These are phyloP conservation scores for Synergus japonicus DNA, from an alignment of 2,888 invertebrate species.

Conservation along the genomic window DNA sequence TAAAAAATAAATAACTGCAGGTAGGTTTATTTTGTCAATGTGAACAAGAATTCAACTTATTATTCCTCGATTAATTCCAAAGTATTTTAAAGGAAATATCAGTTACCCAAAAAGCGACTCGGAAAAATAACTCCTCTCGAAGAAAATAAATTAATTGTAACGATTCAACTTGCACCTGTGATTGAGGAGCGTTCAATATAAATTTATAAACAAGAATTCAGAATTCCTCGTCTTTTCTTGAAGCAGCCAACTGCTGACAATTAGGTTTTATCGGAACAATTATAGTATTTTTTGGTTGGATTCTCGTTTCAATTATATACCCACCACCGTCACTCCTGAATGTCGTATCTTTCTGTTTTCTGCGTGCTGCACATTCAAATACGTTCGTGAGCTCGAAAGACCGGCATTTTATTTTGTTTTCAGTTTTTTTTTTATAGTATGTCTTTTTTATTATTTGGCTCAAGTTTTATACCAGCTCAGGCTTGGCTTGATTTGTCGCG, in stretches of 20 bases:
- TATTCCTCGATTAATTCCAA: no score
- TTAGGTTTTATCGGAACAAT: constrained; percentile 29
- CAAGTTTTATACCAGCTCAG: constrained; percentile 29
- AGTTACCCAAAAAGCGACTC: no score
- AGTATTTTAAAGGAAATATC: no score
- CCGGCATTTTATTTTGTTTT: not conserved
- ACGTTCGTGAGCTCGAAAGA: not conserved
- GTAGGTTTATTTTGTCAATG: no score
- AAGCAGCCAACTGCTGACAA: constrained; percentile 3
- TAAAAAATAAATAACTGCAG: no score
- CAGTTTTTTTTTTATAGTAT: not conserved
- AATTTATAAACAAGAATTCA: constrained; percentile 4
- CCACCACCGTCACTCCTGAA: not conserved
- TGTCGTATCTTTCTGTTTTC: constrained; percentile 4
- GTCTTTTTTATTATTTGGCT: constrained; percentile 10
- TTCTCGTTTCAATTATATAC: constrained; percentile 15
- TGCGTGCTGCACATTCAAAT: not conserved
- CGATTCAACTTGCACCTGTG: constrained; percentile 10
- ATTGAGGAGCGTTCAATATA: constrained; percentile 10
- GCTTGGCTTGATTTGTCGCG: constrained; percentile 73
- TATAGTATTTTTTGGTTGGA: constrained; percentile 27
- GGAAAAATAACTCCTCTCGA: not conserved
- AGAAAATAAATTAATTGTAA: constrained; percentile 5
- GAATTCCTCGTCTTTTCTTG: not conserved
- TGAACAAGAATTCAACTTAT: no score